Base-by-base conservation (phyloP, 1,140 invertebrate genomes). In the Manduca sexta region DNA sequence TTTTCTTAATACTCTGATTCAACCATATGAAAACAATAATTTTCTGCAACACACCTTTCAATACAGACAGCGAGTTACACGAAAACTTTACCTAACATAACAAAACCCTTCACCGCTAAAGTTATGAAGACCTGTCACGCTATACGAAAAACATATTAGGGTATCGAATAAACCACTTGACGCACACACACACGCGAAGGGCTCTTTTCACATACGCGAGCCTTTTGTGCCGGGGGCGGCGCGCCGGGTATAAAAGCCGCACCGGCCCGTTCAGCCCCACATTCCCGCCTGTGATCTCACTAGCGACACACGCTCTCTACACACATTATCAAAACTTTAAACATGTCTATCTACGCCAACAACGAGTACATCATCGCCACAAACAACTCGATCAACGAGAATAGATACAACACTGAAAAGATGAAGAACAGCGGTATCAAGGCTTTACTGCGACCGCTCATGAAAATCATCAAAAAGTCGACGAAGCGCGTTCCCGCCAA, bases 391-490 rank as follows among this genome's bases (percentile, higher is more conserved):
- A 87, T 87, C 55, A 87, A 87, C 75, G 86, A 87, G 60, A 87
- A 87, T 61, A 87, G 81, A 69, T 86, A 86, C 69, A 87, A 87
- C 75, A 79, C 67, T 60, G 80, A 86, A 53, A 87, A 87, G 69
- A 79, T 84, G 70, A 85, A 87, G 69, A 83, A 81, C 58, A 88
- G 88, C 70, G 88, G 87, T 68, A 77, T 90, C 63, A 89, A 89
- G 63, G 85, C 88, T 33, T 83, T 90, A 42, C 54, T 90, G 66
- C 84, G 78, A 55, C 84, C 86, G 21, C 60, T 87, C 35, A 77
- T 87, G 77, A 86, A 75, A 69, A 79, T 89, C 48, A 87, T 89
- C 45, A 89, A 87, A 72, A 89, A 86, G 67, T 77, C 86, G 21
- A 84, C 85, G 35, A 87, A 83, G 56, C 87, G 86, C 13, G 66